Evolutionary conservation across 2,888 invertebrate genomes (phyloP).

Genomic region (Drosophila helvetica): DNA sequence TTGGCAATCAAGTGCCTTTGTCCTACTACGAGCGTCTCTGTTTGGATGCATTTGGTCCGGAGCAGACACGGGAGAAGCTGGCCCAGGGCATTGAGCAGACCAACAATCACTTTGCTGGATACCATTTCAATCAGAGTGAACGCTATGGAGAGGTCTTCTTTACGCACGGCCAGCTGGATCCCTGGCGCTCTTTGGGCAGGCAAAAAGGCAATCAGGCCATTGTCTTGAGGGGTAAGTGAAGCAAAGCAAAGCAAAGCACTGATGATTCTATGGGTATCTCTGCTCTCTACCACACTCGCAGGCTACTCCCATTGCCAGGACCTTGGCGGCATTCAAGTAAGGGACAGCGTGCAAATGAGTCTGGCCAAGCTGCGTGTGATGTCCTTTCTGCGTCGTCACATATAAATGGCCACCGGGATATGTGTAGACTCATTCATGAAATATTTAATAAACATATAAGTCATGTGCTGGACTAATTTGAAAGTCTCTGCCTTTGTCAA

Average conservation of each 20-base stretch:
- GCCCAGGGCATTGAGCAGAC: conserved; percentile 53
- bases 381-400: conserved; percentile 67
- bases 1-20: conserved; percentile 72
- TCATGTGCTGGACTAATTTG: conserved; percentile 48
- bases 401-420: conserved; percentile 21
- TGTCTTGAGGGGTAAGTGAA: conserved; percentile 70
- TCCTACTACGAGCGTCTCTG: conserved; percentile 74
- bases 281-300: conserved; percentile 35
- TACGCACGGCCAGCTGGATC: conserved; percentile 86
- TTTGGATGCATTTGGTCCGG: conserved; percentile 65
- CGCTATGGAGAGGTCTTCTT: conserved; percentile 84
- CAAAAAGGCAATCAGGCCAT: conserved; percentile 70
- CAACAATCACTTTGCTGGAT: conserved; percentile 67
- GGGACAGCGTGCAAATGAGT: conserved; percentile 76
- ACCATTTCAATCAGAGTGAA: conserved; percentile 44
- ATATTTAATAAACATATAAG: conserved; percentile 60
- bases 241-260: background rate
- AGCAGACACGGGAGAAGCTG: conserved; percentile 46
- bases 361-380: conserved; percentile 77
- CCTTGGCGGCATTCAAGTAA: conserved; percentile 73
- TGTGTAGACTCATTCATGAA: conserved; percentile 45
- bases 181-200: conserved; percentile 85
- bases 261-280: no score
- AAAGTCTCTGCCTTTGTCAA: conserved; percentile 45
- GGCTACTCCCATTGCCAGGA: conserved; percentile 81